A percentile compares a stretch with the other conserved stretches of the same genome.
Evolutionary conservation across 2,888 invertebrate species (phyloP).

Genomic region (Calameuta filiformis): DNA sequence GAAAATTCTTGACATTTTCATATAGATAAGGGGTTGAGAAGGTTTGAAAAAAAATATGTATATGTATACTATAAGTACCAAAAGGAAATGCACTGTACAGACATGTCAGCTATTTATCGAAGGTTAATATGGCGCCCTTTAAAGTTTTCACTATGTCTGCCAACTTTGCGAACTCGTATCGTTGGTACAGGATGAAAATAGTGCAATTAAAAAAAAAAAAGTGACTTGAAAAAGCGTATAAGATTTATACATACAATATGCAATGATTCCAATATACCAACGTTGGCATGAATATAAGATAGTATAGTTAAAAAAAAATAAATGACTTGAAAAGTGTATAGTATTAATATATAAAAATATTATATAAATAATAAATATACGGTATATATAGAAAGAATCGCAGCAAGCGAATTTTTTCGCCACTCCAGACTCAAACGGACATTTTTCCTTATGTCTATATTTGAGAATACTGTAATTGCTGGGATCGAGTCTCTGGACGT

Average conservation of each 20-base stretch:
- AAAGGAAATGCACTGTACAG: background rate
- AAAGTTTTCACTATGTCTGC: background rate
- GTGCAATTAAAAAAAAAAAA: too few relatives aligned
- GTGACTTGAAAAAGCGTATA: too few relatives aligned
- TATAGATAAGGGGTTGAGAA: background rate
- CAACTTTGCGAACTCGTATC: background rate
- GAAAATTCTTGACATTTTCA: background rate
- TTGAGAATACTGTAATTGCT: background rate
- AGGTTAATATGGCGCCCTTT: background rate
- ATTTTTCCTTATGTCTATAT: background rate
- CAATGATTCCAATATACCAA: too few relatives aligned
- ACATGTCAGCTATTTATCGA: background rate
- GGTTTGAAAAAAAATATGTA: background rate
- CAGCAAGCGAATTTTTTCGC: too few relatives aligned
- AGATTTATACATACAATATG: too few relatives aligned
- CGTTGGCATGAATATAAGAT: too few relatives aligned
- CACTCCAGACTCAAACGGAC: background rate
- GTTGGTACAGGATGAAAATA: background rate
- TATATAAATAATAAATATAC: too few relatives aligned
- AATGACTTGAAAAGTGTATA: too few relatives aligned
- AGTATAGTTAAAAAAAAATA: too few relatives aligned
- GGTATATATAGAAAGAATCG: too few relatives aligned
- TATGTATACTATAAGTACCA: background rate
- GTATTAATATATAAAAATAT: too few relatives aligned
- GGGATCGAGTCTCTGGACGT: too few relatives aligned